Evolutionary conservation across 2,113 vertebrate genomes (phyloP), one percentile per base, ranked within the genome.

Genomic region (Etheostoma cragini): DNA sequence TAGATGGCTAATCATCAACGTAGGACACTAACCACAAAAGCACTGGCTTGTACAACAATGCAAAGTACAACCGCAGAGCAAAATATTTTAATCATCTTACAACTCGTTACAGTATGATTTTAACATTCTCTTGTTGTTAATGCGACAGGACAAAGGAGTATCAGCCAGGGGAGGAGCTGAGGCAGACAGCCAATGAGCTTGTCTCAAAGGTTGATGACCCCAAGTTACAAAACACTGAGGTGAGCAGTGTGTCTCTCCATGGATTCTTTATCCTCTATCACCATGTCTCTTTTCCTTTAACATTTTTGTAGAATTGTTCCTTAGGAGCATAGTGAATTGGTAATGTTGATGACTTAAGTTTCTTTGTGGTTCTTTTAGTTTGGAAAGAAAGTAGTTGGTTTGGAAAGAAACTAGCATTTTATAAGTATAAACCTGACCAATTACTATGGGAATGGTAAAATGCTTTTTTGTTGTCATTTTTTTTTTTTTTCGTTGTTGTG

Each of bases 191-290:
- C 84, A 98, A 95, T 86, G 96, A 99, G 85, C 97, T 99, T 13
- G 96, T 99, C n/a, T 93, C 97, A 82, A 97, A 98, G 93, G 96
- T 99, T 12, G 96, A 98, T 21, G 98, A 99, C 88, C 98, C 98
- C 2, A 99, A 99, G 78, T 90, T 99, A 76, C 95, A 97, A 76
- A 98, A 97, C 91, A 97, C 97, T 65, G 96, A 99, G 97, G 98
- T 99, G 89, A 96, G 96, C 70, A 53, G 4, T 62, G n/a, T 53
- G 49, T 38, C 35, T 17, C 47, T 15, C 14, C 64, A 35, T 53
- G 46, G 16, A 66, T 66, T 30, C 13, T 52, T 68, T n/a, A 53
- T 42, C 33, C 8, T 45, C 78, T 89, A 1, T 92, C 81, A 52
- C 61, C 86, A 84, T 82, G 58, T 80, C 61, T 80, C 52, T 61